Evolutionary conservation across 2,113 vertebrate genomes (phyloP), one percentile per base, ranked within the genome.

Genomic region (Tiliqua scincoides): DNA sequence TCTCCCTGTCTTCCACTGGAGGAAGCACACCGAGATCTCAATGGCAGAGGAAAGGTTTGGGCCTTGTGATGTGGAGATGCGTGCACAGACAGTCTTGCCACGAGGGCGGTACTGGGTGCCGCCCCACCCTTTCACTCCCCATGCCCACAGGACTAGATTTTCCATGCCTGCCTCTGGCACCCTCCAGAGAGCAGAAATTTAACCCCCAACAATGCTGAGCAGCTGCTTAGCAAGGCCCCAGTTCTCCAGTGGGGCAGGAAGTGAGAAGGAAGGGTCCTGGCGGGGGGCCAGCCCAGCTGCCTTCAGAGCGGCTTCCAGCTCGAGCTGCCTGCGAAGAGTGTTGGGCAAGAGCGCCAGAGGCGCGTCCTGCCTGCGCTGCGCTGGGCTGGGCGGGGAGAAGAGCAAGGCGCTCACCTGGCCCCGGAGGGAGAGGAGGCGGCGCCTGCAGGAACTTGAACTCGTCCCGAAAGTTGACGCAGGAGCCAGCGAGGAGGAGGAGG

Each of bases 391-490:
- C 9, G 57, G 27, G 40, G 61, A 48, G 70, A 10, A 70, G 82
- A n/a, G 82, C 4, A n/a, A 1, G 27, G 35, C n/a, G 21, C 78
- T 86, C 85, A 86, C 85, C 77, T 86, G 85, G 72, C 85, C 68
- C 77, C 14, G 9, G 77, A 73, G 57, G 59, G 35, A 59, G 59
- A 35, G 32, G 62, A 71, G 77, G 77, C 77, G 84, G 65, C 20
- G 52, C 5, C 67, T 61, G 3, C 14, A 62, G 70, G 17, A 72
- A 65, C 59, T 81, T 52, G 76, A 37, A 74, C 79, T 30, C 57
- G 68, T 63, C 77, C 75, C 30, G 63, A 85, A 85, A 78, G 63
- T 78, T 78, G 70, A 30, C 67, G 2, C 27, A 79, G 21, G 32
- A 48, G 68, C 6, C 17, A 2, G 25, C 18, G 23, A 30, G 32